Percentiles rank a stretch among this genome's conserved stretches.
phyloP scores from a whole-genome alignment of 2,113 vertebrate genomes.

The Larimichthys polyactis region DNA sequence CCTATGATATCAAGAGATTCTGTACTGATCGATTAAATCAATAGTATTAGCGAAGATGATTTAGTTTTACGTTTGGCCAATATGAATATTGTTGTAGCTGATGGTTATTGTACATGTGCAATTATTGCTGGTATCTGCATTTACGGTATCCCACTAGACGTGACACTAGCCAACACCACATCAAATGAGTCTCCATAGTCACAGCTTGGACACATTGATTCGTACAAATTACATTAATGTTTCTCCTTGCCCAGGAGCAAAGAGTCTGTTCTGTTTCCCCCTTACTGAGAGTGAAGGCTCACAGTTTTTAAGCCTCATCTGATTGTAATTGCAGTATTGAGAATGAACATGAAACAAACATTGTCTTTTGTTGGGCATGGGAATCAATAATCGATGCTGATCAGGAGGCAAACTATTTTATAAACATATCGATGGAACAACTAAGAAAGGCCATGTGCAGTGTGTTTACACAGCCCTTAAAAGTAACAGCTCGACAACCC shows the following conservation, averaged over 20 bases:
- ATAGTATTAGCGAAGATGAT: neutral
- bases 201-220: conserved; percentile 44
- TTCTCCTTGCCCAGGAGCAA: conserved; percentile 38
- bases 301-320: conserved; percentile 12
- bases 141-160: conserved; percentile 35
- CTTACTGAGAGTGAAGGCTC: conserved; percentile 55
- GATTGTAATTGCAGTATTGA: conserved; percentile 27
- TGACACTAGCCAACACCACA: conserved; percentile 16
- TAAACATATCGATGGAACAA: conserved; percentile 14
- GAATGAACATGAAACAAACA: conserved; percentile 7
- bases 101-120: conserved; percentile 29
- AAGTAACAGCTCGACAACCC: conserved; percentile 19
- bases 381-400: conserved; percentile 27
- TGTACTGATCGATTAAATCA: neutral
- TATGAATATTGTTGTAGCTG: conserved; percentile 5
- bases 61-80: conserved; percentile 1
- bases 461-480: conserved; percentile 20
- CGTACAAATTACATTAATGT: conserved; percentile 44
- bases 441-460: neutral
- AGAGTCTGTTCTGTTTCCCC: conserved; percentile 56
- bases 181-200: conserved; percentile 35
- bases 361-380: neutral
- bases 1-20: neutral
- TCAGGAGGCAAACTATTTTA: neutral
- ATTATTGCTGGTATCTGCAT: conserved; percentile 28